Conservation (phyloP, 1,140 invertebrate genomes). For the Carcinoscorpius rotundicauda region DNA sequence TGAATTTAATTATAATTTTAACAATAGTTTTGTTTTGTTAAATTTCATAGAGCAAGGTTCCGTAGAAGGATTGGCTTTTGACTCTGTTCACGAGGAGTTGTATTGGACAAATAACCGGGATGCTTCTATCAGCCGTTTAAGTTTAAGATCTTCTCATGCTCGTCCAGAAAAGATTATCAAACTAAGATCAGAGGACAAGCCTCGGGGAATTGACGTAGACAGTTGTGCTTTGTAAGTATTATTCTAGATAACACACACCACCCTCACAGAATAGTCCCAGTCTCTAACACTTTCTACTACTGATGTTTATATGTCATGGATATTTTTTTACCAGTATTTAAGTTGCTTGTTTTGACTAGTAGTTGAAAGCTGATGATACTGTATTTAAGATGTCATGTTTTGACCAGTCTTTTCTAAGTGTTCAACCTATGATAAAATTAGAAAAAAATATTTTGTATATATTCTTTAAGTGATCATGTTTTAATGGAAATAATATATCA, state of each 20-base stretch:
- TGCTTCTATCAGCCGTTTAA: slow-evolving; percentile 53
- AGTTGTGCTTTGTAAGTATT: slow-evolving; percentile 51
- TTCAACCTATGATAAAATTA: no score
- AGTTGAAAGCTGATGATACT: no score
- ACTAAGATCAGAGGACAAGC: slow-evolving; percentile 55
- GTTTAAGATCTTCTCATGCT: slow-evolving; percentile 31
- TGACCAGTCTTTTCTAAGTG: no score
- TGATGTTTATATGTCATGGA: no score
- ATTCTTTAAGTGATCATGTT: no score
- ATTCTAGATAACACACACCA: not conserved
- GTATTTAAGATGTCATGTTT: no score
- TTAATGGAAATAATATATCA: no score
- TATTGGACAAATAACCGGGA: slow-evolving; percentile 80
- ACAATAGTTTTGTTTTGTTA: slow-evolving; percentile 1
- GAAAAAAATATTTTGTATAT: no score
- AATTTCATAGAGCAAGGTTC: slow-evolving; percentile 47
- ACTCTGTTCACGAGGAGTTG: slow-evolving; percentile 46
- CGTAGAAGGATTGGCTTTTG: slow-evolving; percentile 70
- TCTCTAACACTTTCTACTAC: no score
- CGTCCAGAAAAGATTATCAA: slow-evolving; percentile 50
- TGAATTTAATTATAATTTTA: slow-evolving; percentile 1
- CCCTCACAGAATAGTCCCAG: no score
- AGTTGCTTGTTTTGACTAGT: no score
- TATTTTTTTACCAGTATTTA: no score
- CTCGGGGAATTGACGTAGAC: slow-evolving; percentile 67